These are phyloP conservation scores for Hylomyscus alleni DNA, from an alignment of 2,797 vertebrate genomes.

Conservation along the genomic window DNA sequence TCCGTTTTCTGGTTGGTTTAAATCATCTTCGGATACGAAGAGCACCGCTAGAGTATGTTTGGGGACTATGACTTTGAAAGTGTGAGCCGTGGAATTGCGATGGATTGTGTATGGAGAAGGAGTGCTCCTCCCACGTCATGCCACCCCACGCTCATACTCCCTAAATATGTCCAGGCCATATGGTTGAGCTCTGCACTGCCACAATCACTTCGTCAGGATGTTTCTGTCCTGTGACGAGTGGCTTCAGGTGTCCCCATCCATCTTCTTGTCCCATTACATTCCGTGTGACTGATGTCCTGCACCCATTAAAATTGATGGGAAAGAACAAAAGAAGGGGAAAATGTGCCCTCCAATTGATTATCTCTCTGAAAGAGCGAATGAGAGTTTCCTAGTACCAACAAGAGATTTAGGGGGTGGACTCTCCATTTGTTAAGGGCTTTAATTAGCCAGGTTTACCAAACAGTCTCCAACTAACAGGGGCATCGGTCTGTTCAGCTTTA, in stretches of 20 bases:
- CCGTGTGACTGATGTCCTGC: constrained; percentile 95
- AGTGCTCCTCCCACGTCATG: constrained; percentile 84
- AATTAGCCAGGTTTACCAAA: constrained; percentile 79
- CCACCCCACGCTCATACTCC: constrained; percentile 84
- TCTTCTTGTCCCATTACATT: constrained; percentile 96
- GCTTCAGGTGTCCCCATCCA: constrained; percentile 94
- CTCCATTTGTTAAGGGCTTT: constrained; percentile 80
- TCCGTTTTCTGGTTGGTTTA: constrained; percentile 76
- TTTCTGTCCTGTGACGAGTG: constrained; percentile 91
- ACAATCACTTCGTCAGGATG: constrained; percentile 89
- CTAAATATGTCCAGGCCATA: constrained; percentile 86
- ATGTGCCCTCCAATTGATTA: constrained; percentile 90
- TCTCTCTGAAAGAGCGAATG: constrained; percentile 88
- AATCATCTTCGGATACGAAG: constrained; percentile 83
- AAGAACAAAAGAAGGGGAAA: constrained; percentile 92
- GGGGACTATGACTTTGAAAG: constrained; percentile 78
- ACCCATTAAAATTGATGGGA: constrained; percentile 95
- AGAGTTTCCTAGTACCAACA: constrained; percentile 83
- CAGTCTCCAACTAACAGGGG: constrained; percentile 46
- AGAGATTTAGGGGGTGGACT: constrained; percentile 80
- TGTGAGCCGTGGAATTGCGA: constrained; percentile 82
- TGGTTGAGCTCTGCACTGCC: constrained; percentile 85
- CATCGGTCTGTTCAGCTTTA: constrained; percentile 40
- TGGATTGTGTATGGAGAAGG: constrained; percentile 83
- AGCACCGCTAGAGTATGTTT: constrained; percentile 81